phyloP scores from a whole-genome alignment of 2,113 vertebrate species.

The Dasyornis broadbenti region DNA sequence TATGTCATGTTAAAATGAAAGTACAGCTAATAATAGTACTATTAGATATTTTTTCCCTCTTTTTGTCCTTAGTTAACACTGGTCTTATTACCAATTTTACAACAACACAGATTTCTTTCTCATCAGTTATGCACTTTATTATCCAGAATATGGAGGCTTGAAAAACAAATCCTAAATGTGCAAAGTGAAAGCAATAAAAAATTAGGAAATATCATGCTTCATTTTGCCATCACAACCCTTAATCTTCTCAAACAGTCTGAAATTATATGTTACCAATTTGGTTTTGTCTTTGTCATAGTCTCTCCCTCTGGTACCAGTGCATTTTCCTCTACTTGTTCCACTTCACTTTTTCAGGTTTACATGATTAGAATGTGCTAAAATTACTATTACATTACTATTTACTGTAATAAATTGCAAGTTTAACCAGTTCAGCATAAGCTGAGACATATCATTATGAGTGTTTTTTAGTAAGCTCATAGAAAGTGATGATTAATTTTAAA shows the following conservation, averaged over 20 bases:
- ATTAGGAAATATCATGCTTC: neutral
- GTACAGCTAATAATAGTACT: neutral
- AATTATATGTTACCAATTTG: neutral
- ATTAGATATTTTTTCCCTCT: neutral
- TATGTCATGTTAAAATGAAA: neutral
- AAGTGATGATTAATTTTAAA: neutral
- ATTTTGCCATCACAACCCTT: neutral
- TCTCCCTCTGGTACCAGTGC: neutral
- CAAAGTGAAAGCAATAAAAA: neutral
- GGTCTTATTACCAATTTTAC: neutral
- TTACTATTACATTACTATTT: neutral
- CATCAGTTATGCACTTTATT: neutral
- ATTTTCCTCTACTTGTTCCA: neutral
- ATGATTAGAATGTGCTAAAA: neutral
- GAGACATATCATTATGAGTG: neutral
- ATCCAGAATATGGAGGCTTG: neutral
- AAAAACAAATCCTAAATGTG: neutral
- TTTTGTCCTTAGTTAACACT: neutral
- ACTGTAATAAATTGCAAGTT: neutral
- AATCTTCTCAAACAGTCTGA: neutral
- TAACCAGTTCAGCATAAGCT: neutral
- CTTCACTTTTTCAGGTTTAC: neutral
- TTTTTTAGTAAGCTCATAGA: neutral
- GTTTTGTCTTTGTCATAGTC: neutral
- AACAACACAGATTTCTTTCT: neutral